Evolutionary conservation across 2,888 invertebrate species (phyloP).

Genomic region (Apodemia mormo): DNA sequence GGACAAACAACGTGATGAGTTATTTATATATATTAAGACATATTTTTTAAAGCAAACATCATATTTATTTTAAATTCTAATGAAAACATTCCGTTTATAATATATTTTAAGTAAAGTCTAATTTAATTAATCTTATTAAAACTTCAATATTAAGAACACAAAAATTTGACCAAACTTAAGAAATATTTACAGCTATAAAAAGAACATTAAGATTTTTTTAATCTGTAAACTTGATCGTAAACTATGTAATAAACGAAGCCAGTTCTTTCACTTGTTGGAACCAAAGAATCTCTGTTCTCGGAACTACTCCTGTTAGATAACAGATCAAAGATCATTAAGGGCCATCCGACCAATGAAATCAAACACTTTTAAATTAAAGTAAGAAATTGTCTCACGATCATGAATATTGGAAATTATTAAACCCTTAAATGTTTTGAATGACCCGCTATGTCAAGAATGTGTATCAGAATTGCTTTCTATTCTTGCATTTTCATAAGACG

Average conservation of each 20-base stretch:
- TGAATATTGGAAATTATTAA: conserved; percentile 25
- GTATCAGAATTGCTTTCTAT: neutral
- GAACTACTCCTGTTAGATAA: conserved; percentile 68
- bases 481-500: neutral
- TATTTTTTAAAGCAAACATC: too few species aligned
- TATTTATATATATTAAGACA: too few species aligned
- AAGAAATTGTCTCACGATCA: conserved; percentile 36
- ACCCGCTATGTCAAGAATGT: neutral
- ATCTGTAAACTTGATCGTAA: conserved; percentile 58
- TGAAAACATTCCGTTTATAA: too few species aligned
- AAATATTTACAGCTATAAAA: neutral
- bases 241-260: conserved; percentile 59
- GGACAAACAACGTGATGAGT: too few species aligned
- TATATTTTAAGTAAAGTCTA: too few species aligned
- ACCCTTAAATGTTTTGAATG: neutral
- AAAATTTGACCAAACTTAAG: too few species aligned
- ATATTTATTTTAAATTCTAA: too few species aligned
- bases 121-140: conserved; percentile 26
- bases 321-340: conserved; percentile 61
- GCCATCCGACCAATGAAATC: conserved; percentile 23
- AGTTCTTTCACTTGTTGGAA: conserved; percentile 54
- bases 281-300: conserved; percentile 59
- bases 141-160: too few species aligned
- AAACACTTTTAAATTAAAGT: conserved; percentile 50
- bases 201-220: conserved; percentile 20